Percentiles rank a stretch among this genome's conserved stretches.
These are phyloP conservation scores for Neoitamus cyanurus DNA, from an alignment of 2,888 invertebrate genomes.

Conservation along the genomic window DNA sequence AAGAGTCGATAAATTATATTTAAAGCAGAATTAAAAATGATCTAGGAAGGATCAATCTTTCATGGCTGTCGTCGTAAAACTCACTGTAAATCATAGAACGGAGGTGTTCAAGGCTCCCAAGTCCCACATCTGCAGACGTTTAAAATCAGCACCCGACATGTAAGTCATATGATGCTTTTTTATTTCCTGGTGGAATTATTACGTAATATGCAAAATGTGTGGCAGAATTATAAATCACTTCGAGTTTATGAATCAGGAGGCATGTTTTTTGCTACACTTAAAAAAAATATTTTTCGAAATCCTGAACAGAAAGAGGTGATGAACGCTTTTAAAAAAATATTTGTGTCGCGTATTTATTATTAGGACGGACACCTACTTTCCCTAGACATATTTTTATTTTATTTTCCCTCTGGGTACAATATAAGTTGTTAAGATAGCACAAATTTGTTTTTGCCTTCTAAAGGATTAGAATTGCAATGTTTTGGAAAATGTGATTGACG, in stretches of 20 bases:
- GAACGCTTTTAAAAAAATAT: not conserved
- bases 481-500: too few relatives aligned
- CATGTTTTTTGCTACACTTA: not conserved
- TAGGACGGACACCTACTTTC: not conserved
- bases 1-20: not conserved
- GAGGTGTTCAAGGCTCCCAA: not conserved
- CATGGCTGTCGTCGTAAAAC: not conserved
- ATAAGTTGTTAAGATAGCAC: too few relatives aligned
- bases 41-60: conserved; percentile 14
- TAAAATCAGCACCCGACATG: not conserved
- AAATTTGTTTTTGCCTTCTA: not conserved
- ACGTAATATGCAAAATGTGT: not conserved
- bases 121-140: not conserved
- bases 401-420: not conserved
- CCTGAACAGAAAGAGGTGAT: not conserved
- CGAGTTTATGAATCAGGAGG: not conserved
- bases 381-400: not conserved
- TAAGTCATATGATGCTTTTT: not conserved
- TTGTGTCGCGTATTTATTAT: not conserved
- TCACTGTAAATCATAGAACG: not conserved
- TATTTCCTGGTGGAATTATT: not conserved
- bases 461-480: too few relatives aligned
- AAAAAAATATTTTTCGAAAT: not conserved
- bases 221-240: not conserved
- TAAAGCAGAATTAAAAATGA: conserved; percentile 13